Conservation (phyloP, 1,140 invertebrate genomes). For the Psilanteris sp. region DNA sequence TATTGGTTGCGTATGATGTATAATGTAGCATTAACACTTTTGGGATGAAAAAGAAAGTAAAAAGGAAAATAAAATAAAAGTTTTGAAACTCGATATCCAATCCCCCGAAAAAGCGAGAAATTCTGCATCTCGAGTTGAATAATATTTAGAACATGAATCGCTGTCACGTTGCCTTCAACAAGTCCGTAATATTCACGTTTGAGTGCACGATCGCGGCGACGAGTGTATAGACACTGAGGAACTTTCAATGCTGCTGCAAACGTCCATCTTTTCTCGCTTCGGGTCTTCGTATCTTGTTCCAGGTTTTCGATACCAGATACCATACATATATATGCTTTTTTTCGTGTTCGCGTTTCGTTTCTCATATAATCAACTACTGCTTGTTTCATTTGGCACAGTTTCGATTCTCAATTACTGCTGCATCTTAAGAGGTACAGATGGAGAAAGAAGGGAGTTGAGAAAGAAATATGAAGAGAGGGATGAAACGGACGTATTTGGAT, state of each 20-base stretch:
- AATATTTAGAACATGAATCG: constrained; percentile 58
- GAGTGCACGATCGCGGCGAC: constrained; percentile 46
- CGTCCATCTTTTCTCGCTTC: constrained; percentile 56
- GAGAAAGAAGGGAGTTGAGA: too few species aligned
- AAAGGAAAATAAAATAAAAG: constrained; percentile 41
- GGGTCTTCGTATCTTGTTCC: constrained; percentile 51
- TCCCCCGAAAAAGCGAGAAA: constrained; percentile 36
- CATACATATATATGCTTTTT: constrained; percentile 19
- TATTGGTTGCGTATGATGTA: constrained; percentile 9
- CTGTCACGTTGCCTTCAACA: constrained; percentile 48
- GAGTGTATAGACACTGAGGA: constrained; percentile 28
- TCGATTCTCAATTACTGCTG: constrained; percentile 41
- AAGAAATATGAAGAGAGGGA: too few species aligned
- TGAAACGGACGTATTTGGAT: too few species aligned
- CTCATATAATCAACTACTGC: constrained; percentile 44
- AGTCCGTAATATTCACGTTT: constrained; percentile 57
- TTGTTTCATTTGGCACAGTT: constrained; percentile 43
- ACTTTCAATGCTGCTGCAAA: constrained; percentile 35
- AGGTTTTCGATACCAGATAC: constrained; percentile 53
- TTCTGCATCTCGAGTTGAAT: constrained; percentile 37
- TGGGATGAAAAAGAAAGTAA: too few species aligned
- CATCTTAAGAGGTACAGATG: constrained; percentile 14
- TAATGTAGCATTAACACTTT: constrained; percentile 15
- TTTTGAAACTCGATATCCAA: constrained; percentile 34
- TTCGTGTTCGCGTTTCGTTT: constrained; percentile 50